Evolutionary conservation across 2,797 vertebrate species (phyloP).

Genomic region (Ptychadena robeensis): DNA sequence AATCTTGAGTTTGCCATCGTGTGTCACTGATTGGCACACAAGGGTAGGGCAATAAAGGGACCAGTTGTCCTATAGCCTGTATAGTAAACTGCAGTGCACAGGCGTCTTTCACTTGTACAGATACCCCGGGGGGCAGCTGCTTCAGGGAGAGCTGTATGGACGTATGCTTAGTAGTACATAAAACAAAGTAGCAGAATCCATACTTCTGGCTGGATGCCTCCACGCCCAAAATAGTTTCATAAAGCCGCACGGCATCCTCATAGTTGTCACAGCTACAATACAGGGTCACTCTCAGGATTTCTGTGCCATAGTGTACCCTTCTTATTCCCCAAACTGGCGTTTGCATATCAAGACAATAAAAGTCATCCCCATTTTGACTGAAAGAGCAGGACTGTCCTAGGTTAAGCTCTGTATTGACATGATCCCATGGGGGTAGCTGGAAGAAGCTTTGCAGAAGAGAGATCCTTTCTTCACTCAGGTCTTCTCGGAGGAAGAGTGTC

Average conservation of each 20-base stretch:
- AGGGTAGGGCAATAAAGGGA: conserved; percentile 91
- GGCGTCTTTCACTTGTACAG: conserved; percentile 79
- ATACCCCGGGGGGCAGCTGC: conserved; percentile 83
- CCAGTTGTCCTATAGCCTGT: conserved; percentile 89
- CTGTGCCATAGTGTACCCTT: conserved; percentile 79
- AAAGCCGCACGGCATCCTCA: conserved; percentile 86
- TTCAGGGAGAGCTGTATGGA: conserved; percentile 88
- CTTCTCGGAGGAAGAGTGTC: conserved; percentile 87
- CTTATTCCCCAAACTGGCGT: conserved; percentile 93
- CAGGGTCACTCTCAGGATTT: conserved; percentile 87
- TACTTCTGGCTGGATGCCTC: conserved; percentile 79
- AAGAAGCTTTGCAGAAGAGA: conserved; percentile 84
- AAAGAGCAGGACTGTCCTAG: conserved; percentile 64
- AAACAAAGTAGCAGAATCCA: conserved; percentile 82
- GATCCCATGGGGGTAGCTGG: conserved; percentile 86
- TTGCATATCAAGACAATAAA: conserved; percentile 85
- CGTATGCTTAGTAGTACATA: conserved; percentile 67
- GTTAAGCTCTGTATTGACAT: conserved; percentile 75
- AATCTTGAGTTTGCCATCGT: conserved; percentile 95
- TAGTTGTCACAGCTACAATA: conserved; percentile 89
- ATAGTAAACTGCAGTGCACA: conserved; percentile 89
- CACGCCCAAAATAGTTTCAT: conserved; percentile 85
- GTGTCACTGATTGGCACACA: conserved; percentile 89
- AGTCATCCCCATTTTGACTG: conserved; percentile 79
- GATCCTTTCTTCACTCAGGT: conserved; percentile 85